Evolutionary conservation across 2,888 invertebrate species (phyloP), one percentile per base, ranked within the genome.

Genomic region (Agriopis leucophaearia): DNA sequence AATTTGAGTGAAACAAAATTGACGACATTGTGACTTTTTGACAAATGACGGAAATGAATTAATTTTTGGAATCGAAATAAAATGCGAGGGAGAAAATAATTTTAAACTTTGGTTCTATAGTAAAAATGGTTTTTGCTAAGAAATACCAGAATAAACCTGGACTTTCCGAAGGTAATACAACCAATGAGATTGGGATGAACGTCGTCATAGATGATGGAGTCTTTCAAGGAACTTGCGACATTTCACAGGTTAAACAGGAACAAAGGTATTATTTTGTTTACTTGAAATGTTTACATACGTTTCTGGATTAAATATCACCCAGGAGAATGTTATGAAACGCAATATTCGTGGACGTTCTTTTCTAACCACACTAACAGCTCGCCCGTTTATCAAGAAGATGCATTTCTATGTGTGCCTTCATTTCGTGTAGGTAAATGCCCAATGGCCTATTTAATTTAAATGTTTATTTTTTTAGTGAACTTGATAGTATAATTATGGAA

Each of bases 151-250:
- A 71, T 42, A 50, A 63, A 67, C 61, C 70, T 52, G 48, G 18
- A 44, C 35, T 51, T 52, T 47, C 62, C 10, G 64, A 51, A 66
- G 66, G 54, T 57, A 69, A 64, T 48, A 64, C 75, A 18, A 65
- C 42, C 38, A 74, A 78, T 44, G 66, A 70, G 61, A 75, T 77
- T 16, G 78, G 64, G 10, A 77, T 74, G 78, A 81, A 78, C 70
- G 80, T 78, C 16, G 76, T 78, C 47, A 74, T 76, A 56, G 81
- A 75, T 45, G 81, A 78, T 16, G 72, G 73, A 38, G 68, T 42
- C 65, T 73, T 70, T 59, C 68, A 73, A 36, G 65, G 69, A 64
- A 69, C 73, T 40, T 66, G 74, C 58, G 70, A 72, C 58, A 58
- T 69, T 48, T 48, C 69, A 36, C 66, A 70, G 64, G 77, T 76